Percentiles rank a stretch among this genome's conserved stretches.
Evolutionary conservation across 2,888 invertebrate genomes (phyloP).

Genomic region (Yponomeuta sedellus): DNA sequence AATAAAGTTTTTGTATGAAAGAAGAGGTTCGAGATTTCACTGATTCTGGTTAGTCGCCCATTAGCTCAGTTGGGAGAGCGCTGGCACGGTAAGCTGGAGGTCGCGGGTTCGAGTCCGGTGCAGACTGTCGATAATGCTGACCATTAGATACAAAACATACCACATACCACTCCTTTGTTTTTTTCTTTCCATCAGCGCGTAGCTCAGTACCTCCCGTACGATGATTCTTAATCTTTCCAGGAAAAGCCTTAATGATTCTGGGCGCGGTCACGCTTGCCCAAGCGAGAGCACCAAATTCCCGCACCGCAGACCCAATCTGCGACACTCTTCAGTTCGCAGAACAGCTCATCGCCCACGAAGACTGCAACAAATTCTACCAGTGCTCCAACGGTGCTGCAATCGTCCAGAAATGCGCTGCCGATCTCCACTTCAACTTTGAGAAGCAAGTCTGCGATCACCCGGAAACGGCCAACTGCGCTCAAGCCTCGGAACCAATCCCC

Average conservation of each 20-base stretch:
- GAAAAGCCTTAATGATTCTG: not conserved
- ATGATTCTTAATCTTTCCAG: not conserved
- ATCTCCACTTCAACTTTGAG: conserved; percentile 29
- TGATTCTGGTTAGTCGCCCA: too few relatives aligned
- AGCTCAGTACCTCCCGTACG: not conserved
- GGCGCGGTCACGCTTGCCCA: not conserved
- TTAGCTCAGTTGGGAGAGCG: too few relatives aligned
- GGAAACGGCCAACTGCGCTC: conserved; percentile 27
- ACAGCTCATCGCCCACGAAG: conserved; percentile 27
- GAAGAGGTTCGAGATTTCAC: too few relatives aligned
- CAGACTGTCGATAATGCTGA: too few relatives aligned
- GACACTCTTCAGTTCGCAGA: not conserved
- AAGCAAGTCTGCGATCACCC: conserved; percentile 31
- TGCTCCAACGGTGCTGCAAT: conserved; percentile 29
- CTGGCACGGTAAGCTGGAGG: too few relatives aligned
- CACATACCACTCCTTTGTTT: not conserved
- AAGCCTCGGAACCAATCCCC: not conserved
- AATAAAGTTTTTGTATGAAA: too few relatives aligned
- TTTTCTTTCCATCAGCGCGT: not conserved
- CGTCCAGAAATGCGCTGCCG: conserved; percentile 24
- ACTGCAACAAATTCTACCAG: conserved; percentile 34
- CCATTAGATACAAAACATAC: too few relatives aligned
- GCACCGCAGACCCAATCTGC: not conserved
- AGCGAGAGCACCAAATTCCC: not conserved
- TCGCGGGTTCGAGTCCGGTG: too few relatives aligned